Evolutionary conservation across 2,888 invertebrate genomes (phyloP).

Genomic region (Morpho deidamia): DNA sequence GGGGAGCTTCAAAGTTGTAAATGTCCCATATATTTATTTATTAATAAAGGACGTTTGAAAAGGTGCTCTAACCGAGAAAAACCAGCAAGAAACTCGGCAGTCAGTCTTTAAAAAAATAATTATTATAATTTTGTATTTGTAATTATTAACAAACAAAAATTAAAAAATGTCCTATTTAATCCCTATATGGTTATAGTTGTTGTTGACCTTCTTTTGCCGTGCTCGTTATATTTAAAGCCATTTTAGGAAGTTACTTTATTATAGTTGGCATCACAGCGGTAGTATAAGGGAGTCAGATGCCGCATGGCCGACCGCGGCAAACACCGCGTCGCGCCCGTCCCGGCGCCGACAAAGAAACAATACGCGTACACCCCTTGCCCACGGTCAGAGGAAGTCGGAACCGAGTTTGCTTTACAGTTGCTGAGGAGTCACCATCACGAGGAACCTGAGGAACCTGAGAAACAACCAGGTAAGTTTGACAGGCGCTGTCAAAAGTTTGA

Average conservation of each 20-base stretch:
- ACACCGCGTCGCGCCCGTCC: slow-evolving; percentile 71
- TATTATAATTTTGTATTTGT: too few species aligned
- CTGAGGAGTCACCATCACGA: slow-evolving; percentile 38
- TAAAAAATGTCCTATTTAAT: too few species aligned
- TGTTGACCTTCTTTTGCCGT: too few species aligned
- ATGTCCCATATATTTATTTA: too few species aligned
- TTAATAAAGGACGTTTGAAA: too few species aligned
- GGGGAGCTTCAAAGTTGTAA: too few species aligned
- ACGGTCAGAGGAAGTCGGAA: slow-evolving; percentile 73
- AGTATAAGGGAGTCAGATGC: slow-evolving; percentile 53
- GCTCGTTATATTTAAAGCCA: neutral
- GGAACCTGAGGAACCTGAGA: slow-evolving; percentile 44
- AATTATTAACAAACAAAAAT: too few species aligned
- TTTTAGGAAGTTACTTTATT: slow-evolving; percentile 27
- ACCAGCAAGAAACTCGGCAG: too few species aligned
- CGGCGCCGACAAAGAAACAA: slow-evolving; percentile 66
- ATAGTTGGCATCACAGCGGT: slow-evolving; percentile 36
- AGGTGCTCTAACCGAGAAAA: too few species aligned
- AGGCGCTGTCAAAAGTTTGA: neutral
- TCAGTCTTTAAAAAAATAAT: too few species aligned
- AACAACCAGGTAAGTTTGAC: slow-evolving; percentile 36
- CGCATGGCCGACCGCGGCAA: slow-evolving; percentile 74
- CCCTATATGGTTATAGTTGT: too few species aligned
- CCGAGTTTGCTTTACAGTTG: slow-evolving; percentile 62
- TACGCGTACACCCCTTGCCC: slow-evolving; percentile 75